Percentiles rank a stretch among this genome's conserved stretches.
These are phyloP conservation scores for Condylura cristata DNA, from an alignment of 2,113 vertebrate genomes.

Conservation along the genomic window DNA sequence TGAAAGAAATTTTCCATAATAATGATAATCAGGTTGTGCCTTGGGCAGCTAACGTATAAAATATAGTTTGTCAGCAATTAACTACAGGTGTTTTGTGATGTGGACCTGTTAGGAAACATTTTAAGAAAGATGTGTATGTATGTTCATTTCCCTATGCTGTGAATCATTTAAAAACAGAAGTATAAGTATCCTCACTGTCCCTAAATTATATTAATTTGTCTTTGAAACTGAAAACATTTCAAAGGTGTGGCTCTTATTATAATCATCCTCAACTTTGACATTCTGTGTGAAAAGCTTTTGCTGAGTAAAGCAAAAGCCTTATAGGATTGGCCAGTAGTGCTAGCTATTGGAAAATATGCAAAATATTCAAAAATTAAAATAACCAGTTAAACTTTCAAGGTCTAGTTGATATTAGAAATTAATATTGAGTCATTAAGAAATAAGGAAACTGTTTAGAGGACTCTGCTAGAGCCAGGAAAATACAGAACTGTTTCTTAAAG, in stretches of 20 bases:
- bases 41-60: slow-evolving; percentile 1
- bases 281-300: neutral
- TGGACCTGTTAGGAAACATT: neutral
- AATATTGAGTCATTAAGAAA: neutral
- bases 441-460: neutral
- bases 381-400: neutral
- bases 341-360: neutral
- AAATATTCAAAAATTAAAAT: slow-evolving; percentile 35
- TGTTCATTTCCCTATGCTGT: neutral
- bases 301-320: neutral
- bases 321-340: neutral
- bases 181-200: neutral
- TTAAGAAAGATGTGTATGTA: neutral
- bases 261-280: neutral
- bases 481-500: neutral
- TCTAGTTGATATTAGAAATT: slow-evolving; percentile 26
- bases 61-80: neutral
- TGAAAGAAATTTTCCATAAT: neutral
- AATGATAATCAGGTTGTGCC: neutral
- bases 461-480: neutral
- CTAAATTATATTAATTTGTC: neutral
- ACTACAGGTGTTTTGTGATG: neutral
- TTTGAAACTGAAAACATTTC: slow-evolving; percentile 30
- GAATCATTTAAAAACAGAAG: neutral
- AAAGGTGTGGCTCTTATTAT: neutral